These are phyloP conservation scores for Narcine bancroftii DNA, from an alignment of 2,113 vertebrate genomes.

Conservation along the genomic window DNA sequence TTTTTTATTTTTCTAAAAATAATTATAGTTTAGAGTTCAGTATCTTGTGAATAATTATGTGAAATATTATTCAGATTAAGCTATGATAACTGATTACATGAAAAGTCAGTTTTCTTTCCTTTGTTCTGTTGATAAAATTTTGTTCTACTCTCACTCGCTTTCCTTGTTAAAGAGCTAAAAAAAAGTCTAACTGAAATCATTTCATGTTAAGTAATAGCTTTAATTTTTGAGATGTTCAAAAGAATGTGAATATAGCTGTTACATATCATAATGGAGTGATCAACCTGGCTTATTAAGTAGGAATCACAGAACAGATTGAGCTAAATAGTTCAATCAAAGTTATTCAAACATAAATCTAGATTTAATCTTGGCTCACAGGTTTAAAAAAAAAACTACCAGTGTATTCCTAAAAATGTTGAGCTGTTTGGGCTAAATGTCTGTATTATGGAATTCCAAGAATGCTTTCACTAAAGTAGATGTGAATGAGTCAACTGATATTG, in stretches of 20 bases:
- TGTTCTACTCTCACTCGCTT: neutral
- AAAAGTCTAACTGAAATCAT: neutral
- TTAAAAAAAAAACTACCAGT: slow-evolving; percentile 53
- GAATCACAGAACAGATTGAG: slow-evolving; percentile 51
- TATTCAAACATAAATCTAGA: slow-evolving; percentile 45
- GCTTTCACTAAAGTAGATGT: slow-evolving; percentile 56
- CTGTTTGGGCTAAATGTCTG: too few species aligned
- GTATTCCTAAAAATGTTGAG: slow-evolving; percentile 47
- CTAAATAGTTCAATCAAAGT: slow-evolving; percentile 51
- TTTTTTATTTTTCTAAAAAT: neutral
- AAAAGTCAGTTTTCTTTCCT: neutral
- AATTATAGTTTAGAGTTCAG: neutral
- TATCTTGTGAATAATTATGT: neutral
- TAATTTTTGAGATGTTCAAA: slow-evolving; percentile 46
- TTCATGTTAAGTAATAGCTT: slow-evolving; percentile 41
- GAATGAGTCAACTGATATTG: slow-evolving; percentile 75
- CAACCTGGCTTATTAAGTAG: slow-evolving; percentile 47
- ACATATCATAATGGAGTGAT: slow-evolving; percentile 45
- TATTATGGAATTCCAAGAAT: neutral
- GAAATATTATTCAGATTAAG: neutral
- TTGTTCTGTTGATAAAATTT: neutral
- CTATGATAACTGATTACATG: neutral
- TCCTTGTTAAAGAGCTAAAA: neutral
- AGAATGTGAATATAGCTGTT: slow-evolving; percentile 46
- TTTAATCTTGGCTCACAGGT: slow-evolving; percentile 51